Evolutionary conservation across 2,797 vertebrate genomes (phyloP).

Genomic region (Gallirallus australis): DNA sequence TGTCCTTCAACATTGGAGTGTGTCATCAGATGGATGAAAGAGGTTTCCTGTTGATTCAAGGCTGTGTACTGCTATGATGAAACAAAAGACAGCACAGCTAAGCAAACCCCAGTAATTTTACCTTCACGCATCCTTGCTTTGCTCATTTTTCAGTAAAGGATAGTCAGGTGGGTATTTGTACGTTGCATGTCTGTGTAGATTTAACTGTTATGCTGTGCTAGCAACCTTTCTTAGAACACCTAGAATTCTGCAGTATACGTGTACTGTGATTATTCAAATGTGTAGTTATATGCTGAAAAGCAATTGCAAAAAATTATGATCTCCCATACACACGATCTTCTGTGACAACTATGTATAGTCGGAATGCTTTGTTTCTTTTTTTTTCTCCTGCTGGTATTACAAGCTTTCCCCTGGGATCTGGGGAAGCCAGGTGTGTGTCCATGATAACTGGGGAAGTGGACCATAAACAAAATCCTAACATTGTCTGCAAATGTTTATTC

Average conservation of each 20-base stretch:
- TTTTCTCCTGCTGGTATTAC: background rate
- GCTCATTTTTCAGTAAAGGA: background rate
- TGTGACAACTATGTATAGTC: background rate
- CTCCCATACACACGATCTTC: background rate
- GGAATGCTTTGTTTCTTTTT: background rate
- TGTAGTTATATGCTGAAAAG: background rate
- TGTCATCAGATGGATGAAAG: background rate
- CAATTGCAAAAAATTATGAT: background rate
- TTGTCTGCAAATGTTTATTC: background rate
- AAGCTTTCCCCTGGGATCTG: background rate
- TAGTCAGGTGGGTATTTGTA: background rate
- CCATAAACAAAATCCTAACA: background rate
- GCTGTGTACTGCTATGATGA: background rate
- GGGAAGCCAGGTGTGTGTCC: background rate
- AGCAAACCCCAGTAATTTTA: background rate
- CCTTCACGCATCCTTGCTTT: background rate
- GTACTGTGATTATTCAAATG: background rate
- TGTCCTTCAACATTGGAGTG: background rate
- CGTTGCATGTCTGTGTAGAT: background rate
- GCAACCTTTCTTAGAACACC: background rate
- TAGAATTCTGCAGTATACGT: background rate
- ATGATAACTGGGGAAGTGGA: background rate
- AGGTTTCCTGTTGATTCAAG: constrained; percentile 9
- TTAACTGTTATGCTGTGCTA: background rate
- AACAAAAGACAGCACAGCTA: background rate